Evolutionary conservation across 35 echinoderm and acorn worm species (phyloP).

Genomic region (Anneissia japonica): DNA sequence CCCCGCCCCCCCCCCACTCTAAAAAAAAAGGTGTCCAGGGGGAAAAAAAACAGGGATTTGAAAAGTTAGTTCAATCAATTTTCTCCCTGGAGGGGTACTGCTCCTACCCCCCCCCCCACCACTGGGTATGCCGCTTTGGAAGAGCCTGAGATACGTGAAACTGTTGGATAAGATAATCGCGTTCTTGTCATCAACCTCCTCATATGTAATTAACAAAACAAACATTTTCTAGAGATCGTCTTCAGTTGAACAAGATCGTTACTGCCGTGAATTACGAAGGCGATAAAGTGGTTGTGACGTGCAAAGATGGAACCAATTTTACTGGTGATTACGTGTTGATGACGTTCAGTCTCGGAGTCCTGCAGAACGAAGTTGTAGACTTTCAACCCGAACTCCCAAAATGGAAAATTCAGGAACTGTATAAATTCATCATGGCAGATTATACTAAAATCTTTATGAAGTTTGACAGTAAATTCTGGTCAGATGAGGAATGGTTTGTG

Average conservation of each 20-base stretch:
- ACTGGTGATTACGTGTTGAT: conserved; percentile 17
- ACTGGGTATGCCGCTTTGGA: too few species aligned
- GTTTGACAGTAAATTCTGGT: conserved; percentile 41
- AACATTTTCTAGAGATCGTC: background rate
- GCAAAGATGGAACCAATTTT: conserved; percentile 27
- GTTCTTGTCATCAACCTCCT: too few species aligned
- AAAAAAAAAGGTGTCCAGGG: too few species aligned
- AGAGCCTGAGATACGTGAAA: too few species aligned
- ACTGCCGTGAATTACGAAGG: conserved; percentile 4
- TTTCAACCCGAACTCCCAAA: conserved; percentile 25
- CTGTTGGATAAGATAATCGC: too few species aligned
- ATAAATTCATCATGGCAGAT: conserved; percentile 21
- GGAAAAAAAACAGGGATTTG: too few species aligned
- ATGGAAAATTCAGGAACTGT: conserved; percentile 42
- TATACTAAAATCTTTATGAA: conserved; percentile 25
- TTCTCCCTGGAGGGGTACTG: too few species aligned
- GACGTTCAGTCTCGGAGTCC: conserved; percentile 42
- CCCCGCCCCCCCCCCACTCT: too few species aligned
- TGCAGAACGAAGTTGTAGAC: conserved; percentile 15
- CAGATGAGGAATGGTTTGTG: conserved; percentile 32
- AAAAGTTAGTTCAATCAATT: too few species aligned
- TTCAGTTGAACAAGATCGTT: conserved; percentile 14
- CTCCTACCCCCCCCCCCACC: too few species aligned
- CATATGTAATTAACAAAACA: too few species aligned
- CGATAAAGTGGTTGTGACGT: conserved; percentile 11